A percentile compares a stretch with the other conserved stretches of the same genome.
phyloP scores from a whole-genome alignment of 2,888 invertebrate species.

The Tineola bisselliella region DNA sequence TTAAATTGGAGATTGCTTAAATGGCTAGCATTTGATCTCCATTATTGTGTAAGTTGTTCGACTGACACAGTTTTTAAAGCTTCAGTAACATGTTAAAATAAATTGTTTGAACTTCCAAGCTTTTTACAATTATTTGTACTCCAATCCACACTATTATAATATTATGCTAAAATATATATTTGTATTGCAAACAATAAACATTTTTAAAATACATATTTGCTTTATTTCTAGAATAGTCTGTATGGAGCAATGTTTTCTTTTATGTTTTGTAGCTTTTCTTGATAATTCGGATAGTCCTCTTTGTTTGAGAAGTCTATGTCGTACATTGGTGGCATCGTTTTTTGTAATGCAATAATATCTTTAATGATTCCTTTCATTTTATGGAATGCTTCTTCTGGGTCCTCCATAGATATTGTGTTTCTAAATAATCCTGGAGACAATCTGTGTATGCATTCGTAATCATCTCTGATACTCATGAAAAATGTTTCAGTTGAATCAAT shows the following conservation, averaged over 20 bases:
- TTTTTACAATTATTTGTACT: slow-evolving; percentile 21
- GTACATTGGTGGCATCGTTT: slow-evolving; percentile 40
- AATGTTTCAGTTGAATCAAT: neutral
- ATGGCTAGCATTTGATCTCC: too few relatives aligned
- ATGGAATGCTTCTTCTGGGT: slow-evolving; percentile 36
- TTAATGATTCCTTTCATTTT: slow-evolving; percentile 42
- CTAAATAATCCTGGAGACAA: slow-evolving; percentile 46
- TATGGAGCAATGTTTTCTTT: slow-evolving; percentile 44
- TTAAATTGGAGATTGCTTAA: too few relatives aligned
- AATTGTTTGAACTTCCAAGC: too few relatives aligned
- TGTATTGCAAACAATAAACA: slow-evolving; percentile 24
- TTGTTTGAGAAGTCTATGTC: slow-evolving; percentile 43
- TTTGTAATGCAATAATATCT: slow-evolving; percentile 40
- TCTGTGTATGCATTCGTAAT: slow-evolving; percentile 45
- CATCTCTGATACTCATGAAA: slow-evolving; percentile 25
- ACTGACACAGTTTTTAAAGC: too few relatives aligned
- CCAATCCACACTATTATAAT: slow-evolving; percentile 10
- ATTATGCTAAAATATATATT: neutral
- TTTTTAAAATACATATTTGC: slow-evolving; percentile 3
- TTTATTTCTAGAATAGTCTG: slow-evolving; percentile 30
- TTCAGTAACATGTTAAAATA: too few relatives aligned
- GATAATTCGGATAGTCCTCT: slow-evolving; percentile 30
- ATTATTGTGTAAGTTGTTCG: too few relatives aligned
- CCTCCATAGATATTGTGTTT: slow-evolving; percentile 48
- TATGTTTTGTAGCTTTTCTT: slow-evolving; percentile 33